phyloP scores from a whole-genome alignment of 2,888 invertebrate genomes.

The Plagodis dolabraria region DNA sequence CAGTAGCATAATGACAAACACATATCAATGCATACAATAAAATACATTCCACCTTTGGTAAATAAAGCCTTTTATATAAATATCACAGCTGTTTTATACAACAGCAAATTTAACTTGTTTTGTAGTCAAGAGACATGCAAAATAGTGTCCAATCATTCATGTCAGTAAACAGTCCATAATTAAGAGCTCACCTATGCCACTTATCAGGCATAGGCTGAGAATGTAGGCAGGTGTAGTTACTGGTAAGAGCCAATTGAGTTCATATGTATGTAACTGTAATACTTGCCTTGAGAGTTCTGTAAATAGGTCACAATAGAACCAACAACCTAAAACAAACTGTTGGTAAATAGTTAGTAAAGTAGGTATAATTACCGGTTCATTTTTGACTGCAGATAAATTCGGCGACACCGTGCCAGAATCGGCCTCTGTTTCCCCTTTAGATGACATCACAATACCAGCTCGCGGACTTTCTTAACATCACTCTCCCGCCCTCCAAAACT shows the following conservation, averaged over 20 bases:
- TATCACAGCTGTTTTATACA: constrained; percentile 13
- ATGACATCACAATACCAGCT: constrained; percentile 84
- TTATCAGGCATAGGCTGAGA: constrained; percentile 12
- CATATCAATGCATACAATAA: too few relatives aligned
- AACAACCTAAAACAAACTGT: constrained; percentile 30
- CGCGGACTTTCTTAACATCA: constrained; percentile 78
- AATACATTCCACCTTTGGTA: too few relatives aligned
- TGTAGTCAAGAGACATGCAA: constrained; percentile 7
- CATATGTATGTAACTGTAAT: constrained; percentile 27
- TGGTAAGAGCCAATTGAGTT: constrained; percentile 12
- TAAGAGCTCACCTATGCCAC: constrained; percentile 29
- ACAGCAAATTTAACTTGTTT: constrained; percentile 10
- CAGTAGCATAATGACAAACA: too few relatives aligned
- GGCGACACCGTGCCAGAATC: constrained; percentile 84
- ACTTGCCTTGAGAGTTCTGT: constrained; percentile 14
- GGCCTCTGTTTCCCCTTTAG: constrained; percentile 85
- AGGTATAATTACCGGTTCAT: constrained; percentile 71
- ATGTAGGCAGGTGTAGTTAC: constrained; percentile 10
- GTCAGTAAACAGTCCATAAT: constrained; percentile 24
- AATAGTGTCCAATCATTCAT: constrained; percentile 23
- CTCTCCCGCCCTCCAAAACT: constrained; percentile 77
- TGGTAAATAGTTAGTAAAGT: constrained; percentile 18
- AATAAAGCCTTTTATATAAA: too few relatives aligned
- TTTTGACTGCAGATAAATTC: constrained; percentile 72
- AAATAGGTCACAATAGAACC: constrained; percentile 24